Conservation (phyloP, 1,140 invertebrate genomes). For the Macrocentrus cingulum region DNA sequence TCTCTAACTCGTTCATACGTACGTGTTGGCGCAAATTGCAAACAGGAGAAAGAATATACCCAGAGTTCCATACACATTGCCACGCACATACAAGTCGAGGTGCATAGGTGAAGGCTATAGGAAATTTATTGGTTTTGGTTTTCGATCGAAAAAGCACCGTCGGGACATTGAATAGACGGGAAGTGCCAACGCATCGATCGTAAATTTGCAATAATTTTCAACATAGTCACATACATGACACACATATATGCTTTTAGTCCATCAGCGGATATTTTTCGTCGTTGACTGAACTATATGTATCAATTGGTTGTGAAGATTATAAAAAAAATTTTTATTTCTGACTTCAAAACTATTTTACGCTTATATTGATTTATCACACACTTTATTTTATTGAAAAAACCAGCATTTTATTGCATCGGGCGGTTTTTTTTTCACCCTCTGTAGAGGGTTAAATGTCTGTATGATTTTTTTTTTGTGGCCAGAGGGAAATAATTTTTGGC, state of each 20-base stretch:
- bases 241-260: slow-evolving; percentile 22
- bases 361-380: not conserved
- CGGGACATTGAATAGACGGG: slow-evolving; percentile 36
- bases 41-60: not conserved
- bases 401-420: too few relatives aligned
- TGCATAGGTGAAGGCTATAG: slow-evolving; percentile 35
- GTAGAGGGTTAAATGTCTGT: too few relatives aligned
- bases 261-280: slow-evolving; percentile 2
- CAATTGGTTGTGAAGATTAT: not conserved
- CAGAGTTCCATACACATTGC: too few relatives aligned
- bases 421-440: too few relatives aligned
- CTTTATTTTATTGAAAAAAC: too few relatives aligned
- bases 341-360: not conserved
- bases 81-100: slow-evolving; percentile 10
- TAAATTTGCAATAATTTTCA: slow-evolving; percentile 50
- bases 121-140: slow-evolving; percentile 45
- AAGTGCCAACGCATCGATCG: slow-evolving; percentile 40
- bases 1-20: too few relatives aligned
- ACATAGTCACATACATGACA: too few relatives aligned
- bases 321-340: not conserved
- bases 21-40: not conserved
- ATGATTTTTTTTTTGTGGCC: too few relatives aligned
- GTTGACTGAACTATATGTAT: slow-evolving; percentile 12
- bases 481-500: too few relatives aligned
- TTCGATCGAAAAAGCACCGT: slow-evolving; percentile 19